Conservation (phyloP, 2,113 vertebrate genomes). For the Aleadryas rufinucha region DNA sequence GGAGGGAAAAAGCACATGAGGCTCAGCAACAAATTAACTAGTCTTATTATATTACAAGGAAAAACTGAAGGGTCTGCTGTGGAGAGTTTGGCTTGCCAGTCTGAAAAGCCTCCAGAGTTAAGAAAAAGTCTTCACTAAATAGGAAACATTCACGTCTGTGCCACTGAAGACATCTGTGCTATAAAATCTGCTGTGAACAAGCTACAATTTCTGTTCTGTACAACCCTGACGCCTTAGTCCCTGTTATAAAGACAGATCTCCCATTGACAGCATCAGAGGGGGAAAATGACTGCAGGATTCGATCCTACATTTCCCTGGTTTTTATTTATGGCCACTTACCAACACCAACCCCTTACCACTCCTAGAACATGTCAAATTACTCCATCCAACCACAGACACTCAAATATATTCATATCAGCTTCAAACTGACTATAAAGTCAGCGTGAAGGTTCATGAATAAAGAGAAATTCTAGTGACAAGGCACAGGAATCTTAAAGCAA, state of each 20-base stretch:
- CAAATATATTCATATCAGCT: background rate
- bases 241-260: background rate
- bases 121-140: background rate
- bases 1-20: background rate
- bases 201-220: background rate
- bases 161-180: background rate
- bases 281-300: background rate
- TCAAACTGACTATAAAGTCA: background rate
- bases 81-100: background rate
- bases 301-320: background rate
- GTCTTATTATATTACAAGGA: background rate
- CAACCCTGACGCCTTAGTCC: background rate
- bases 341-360: background rate
- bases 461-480: background rate
- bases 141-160: background rate
- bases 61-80: background rate
- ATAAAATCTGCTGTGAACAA: constrained; percentile 11
- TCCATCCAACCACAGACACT: background rate
- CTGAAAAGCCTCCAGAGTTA: background rate
- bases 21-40: background rate
- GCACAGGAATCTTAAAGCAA: background rate
- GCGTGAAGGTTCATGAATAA: background rate
- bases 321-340: constrained; percentile 22
- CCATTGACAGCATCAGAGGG: background rate
- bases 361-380: background rate